These are phyloP conservation scores for Endomychus coccineus DNA, from an alignment of 2,888 invertebrate species.

Conservation along the genomic window DNA sequence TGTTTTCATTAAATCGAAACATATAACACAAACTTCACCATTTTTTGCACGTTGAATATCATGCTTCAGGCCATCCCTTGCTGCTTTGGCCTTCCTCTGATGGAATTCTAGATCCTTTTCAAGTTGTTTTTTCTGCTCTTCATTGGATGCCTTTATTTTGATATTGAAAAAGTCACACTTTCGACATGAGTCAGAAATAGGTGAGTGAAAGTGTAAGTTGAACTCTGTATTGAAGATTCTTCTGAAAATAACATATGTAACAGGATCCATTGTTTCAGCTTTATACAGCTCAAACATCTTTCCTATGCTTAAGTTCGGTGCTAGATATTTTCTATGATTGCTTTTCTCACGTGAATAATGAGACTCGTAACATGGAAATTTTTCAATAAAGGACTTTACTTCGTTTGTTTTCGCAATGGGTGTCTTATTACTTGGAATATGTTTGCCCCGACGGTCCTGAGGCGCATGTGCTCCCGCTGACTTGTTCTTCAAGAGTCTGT, in stretches of 20 bases:
- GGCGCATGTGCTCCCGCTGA: too few species aligned
- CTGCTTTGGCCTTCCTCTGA: conserved; percentile 10
- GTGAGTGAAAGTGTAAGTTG: conserved; percentile 10
- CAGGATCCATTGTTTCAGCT: conserved; percentile 5
- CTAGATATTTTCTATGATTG: conserved; percentile 10
- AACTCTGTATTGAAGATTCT: conserved; percentile 11
- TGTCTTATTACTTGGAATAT: conserved; percentile 6
- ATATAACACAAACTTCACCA: conserved; percentile 16
- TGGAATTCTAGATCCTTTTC: conserved; percentile 8
- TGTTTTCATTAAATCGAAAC: conserved; percentile 29
- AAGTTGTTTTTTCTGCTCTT: conserved; percentile 5
- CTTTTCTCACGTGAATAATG: conserved; percentile 10
- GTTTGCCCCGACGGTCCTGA: background rate
- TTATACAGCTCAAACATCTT: conserved; percentile 11
- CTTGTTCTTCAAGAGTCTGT: too few species aligned
- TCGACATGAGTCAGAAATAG: conserved; percentile 9
- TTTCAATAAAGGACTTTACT: conserved; percentile 12
- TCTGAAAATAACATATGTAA: conserved; percentile 9
- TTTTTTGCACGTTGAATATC: conserved; percentile 5
- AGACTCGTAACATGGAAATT: conserved; percentile 12
- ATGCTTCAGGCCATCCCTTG: conserved; percentile 7
- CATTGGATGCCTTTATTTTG: conserved; percentile 9
- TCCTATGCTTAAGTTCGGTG: conserved; percentile 7
- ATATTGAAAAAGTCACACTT: conserved; percentile 9
- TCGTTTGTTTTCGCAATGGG: conserved; percentile 5